phyloP scores from a whole-genome alignment of 2,113 vertebrate genomes.

The Planiliza haematocheilus region DNA sequence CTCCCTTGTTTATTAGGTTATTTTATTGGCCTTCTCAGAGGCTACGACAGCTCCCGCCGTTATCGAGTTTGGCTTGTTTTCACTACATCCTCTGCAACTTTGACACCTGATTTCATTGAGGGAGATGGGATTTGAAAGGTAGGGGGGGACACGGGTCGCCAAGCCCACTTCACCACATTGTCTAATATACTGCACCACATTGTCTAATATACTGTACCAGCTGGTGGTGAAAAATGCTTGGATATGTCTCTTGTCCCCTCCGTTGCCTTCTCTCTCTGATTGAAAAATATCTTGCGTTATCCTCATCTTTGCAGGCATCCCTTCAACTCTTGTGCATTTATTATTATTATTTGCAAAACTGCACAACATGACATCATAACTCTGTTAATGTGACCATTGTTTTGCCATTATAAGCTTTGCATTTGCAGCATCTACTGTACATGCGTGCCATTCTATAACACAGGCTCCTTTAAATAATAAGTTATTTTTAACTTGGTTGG shows the following conservation, averaged over 20 bases:
- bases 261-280: background rate
- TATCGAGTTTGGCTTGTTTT: constrained; percentile 82
- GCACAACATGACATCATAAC: too few relatives aligned
- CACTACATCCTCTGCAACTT: constrained; percentile 75
- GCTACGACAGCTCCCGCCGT: constrained; percentile 71
- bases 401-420: too few relatives aligned
- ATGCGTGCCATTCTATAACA: too few relatives aligned
- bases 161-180: constrained; percentile 60
- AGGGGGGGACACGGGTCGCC: constrained; percentile 70
- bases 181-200: constrained; percentile 65
- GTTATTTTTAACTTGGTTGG: too few relatives aligned
- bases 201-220: constrained; percentile 66
- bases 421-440: too few relatives aligned
- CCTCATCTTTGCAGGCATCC: background rate
- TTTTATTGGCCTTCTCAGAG: constrained; percentile 68
- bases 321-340: background rate
- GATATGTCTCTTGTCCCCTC: constrained; percentile 8
- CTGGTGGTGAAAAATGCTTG: constrained; percentile 57
- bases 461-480: too few relatives aligned
- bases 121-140: constrained; percentile 80
- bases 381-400: too few relatives aligned
- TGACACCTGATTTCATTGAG: constrained; percentile 80
- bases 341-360: background rate
- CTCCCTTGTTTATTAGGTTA: constrained; percentile 73
- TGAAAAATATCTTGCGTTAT: constrained; percentile 8